Conservation (phyloP, 2,113 vertebrate genomes). For the Machaerirhynchus nigripectus region DNA sequence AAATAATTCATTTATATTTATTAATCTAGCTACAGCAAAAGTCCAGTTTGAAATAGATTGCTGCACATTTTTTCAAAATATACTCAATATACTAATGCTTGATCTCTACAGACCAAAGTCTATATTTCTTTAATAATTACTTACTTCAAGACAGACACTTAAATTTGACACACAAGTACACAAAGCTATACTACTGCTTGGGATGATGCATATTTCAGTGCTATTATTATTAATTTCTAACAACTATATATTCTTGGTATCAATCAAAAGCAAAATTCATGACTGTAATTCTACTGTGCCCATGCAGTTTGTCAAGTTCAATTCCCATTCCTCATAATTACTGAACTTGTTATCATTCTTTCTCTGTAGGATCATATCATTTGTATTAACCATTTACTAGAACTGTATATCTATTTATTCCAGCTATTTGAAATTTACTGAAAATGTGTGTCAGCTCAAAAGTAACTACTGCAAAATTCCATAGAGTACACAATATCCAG, state of each 20-base stretch:
- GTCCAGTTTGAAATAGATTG: neutral
- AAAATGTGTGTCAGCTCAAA: neutral
- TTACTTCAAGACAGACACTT: neutral
- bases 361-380: neutral
- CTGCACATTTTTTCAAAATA: neutral
- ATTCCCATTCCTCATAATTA: slow-evolving; percentile 10
- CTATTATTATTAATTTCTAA: neutral
- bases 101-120: neutral
- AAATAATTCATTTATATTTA: neutral
- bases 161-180: neutral
- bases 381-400: slow-evolving; percentile 7
- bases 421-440: neutral
- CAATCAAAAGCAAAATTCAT: slow-evolving; percentile 29
- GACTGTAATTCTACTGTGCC: neutral
- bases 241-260: neutral
- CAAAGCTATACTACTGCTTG: neutral
- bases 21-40: neutral
- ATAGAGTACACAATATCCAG: neutral
- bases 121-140: neutral
- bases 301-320: neutral
- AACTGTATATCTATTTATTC: neutral
- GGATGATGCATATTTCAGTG: neutral
- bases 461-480: neutral
- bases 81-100: neutral
- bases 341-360: neutral